Base-by-base conservation (phyloP, 2,888 invertebrate species). In the Catocala fraxini region DNA sequence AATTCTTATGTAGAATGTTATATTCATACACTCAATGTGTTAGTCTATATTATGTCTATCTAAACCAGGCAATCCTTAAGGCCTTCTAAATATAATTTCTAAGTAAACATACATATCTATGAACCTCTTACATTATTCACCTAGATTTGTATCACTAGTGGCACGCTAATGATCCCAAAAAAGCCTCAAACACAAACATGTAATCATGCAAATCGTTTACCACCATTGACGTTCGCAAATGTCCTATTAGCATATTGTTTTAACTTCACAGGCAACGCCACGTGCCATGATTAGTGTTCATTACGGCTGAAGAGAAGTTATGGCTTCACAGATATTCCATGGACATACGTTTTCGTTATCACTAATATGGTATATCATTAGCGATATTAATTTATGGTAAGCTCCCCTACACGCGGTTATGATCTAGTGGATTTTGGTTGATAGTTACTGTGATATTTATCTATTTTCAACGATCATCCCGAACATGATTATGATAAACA, bases 191-290 rank as follows among this genome's bases (percentile, higher is more conserved):
- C 51, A 49, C 49, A 34, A 65, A 6, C 34, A 34, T 66, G 33
- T 62, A 73, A 70, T 65, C 56, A 74, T 74, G 63, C 53, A 59
- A 74, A 74, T 66, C 51, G 35, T 56, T 55, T 51, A 74, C 58
- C 52, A 48, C 53, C 51, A 57, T 63, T 59, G 51, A 46, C 59
- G 25, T 59, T 70, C 57, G 57, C 57, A 51, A 62, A 66, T 63
- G 67, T 10, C 61, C 65, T 56, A 63, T 76, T 70, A 66, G 66
- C 70, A 73, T 76, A 70, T 39, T 63, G 73, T 76, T 76, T 66
- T 59, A 61, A 35, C 35, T n/a, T 45, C 35, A 63, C 76, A 70
- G 62, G 65, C 76, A n/a, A 60, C 41, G 61, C 66, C 57, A 56
- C 56, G 56, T 39, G 12, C 6, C 6, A 51, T 51, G 58, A 69